A percentile compares a stretch with the other conserved stretches of the same genome.
These are phyloP conservation scores for Tonatia bakeri DNA, from an alignment of 2,113 vertebrate species.

Conservation along the genomic window DNA sequence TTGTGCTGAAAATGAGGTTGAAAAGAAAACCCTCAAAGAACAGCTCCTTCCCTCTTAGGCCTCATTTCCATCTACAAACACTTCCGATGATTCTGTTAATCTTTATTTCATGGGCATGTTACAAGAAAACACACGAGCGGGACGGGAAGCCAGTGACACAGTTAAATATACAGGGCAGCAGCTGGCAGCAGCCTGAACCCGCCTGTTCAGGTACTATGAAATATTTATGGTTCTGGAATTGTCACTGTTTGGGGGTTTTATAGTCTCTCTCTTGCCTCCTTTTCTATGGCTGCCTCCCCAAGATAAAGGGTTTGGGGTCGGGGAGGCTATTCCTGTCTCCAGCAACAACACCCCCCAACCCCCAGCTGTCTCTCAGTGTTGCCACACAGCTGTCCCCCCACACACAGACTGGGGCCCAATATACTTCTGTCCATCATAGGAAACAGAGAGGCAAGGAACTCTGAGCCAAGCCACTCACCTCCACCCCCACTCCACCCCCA, in stretches of 20 bases:
- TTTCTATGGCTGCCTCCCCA: conserved; percentile 9
- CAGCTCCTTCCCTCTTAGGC: conserved; percentile 63
- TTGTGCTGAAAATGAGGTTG: conserved; percentile 48
- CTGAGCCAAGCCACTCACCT: conserved; percentile 41
- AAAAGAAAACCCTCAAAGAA: conserved; percentile 42
- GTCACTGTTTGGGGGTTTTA: conserved; percentile 54
- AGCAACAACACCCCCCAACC: background rate
- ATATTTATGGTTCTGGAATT: conserved; percentile 76
- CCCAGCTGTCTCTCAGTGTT: conserved; percentile 52
- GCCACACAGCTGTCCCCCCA: conserved; percentile 63
- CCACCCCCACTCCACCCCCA: background rate
- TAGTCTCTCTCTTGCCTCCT: conserved; percentile 31
- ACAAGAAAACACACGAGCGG: conserved; percentile 71
- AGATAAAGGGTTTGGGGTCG: background rate
- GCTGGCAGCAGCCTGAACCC: conserved; percentile 74
- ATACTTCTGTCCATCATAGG: conserved; percentile 71
- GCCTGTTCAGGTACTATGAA: conserved; percentile 69
- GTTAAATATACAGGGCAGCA: conserved; percentile 77
- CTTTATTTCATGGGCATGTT: conserved; percentile 81
- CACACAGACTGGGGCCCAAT: conserved; percentile 25
- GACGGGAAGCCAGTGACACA: conserved; percentile 74
- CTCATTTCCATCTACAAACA: conserved; percentile 74
- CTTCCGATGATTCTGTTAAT: conserved; percentile 79
- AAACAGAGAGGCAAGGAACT: conserved; percentile 29
- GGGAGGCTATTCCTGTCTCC: background rate